Evolutionary conservation across 1,140 invertebrate species (phyloP), one percentile per base, ranked within the genome.

Genomic region (Chelonus insularis): DNA sequence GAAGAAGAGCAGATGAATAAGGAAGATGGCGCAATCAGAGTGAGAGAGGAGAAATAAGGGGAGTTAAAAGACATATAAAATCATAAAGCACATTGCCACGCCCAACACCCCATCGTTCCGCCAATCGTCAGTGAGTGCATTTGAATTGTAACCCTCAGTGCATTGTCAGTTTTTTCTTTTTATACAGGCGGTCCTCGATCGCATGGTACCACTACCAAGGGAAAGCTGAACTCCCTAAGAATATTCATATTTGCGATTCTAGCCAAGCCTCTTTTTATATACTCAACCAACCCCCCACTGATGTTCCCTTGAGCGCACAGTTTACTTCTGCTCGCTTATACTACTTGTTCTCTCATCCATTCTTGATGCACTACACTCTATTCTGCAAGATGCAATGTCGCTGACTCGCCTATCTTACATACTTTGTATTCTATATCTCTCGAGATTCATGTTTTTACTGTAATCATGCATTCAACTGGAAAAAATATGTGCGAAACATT

Each of bases 81-180:
- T 78, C 74, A 79, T 78, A 79, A 78, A 69, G 72, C 66, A 73
- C 57, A 54, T 48, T 61, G 68, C 79, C 79, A 80, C 79, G 79
- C 79, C 79, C 65, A 79, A 70, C 73, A 78, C 72, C 77, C 79
- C 74, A 63, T 50, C 32, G 34, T 58, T 68, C 69, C 71, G 43
- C 79, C 78, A 81, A 81, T 81, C 69, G 62, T 62, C 45, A 67
- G 50, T 47, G 62, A 71, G 66, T 81, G 77, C 79, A 81, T 80
- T 77, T 75, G 69, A 79, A 77, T 76, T 70, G 76, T 74, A 73
- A 76, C 71, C 75, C 72, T 69, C 67, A 70, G 55, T 79, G 78
- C 76, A 80, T 79, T 78, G 74, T 76, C 68, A 62, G 74, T 72
- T 72, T 73, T 73, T 48, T 68, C 14, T 39, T 51, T 50, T 51